Conservation (phyloP, 2,888 invertebrate species). For the Muscina levida region DNA sequence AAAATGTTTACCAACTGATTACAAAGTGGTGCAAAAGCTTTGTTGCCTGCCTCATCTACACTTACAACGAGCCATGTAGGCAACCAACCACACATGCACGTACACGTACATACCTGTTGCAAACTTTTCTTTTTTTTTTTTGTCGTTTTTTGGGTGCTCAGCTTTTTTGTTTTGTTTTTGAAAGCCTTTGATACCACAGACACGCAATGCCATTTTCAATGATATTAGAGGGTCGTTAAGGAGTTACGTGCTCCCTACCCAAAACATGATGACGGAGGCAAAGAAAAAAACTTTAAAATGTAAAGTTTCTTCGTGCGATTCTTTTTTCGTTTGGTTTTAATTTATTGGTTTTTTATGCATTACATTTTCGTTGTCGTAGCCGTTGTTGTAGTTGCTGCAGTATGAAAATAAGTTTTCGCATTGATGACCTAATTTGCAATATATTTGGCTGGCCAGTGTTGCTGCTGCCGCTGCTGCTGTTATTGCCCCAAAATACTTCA, state of each 20-base stretch:
- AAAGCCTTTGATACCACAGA: conserved; percentile 48
- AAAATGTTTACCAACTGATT: conserved; percentile 59
- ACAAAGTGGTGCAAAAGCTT: conserved; percentile 37
- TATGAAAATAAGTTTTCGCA: conserved; percentile 44
- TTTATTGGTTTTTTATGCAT: conserved; percentile 63
- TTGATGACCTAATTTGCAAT: conserved; percentile 61
- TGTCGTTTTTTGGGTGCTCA: conserved; percentile 6
- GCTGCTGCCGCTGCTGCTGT: neutral
- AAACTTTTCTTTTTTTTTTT: conserved; percentile 36
- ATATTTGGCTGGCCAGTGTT: conserved; percentile 6
- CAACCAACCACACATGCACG: neutral
- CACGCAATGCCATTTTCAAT: conserved; percentile 62
- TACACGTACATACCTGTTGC: conserved; percentile 45
- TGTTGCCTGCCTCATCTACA: neutral
- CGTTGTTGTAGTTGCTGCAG: conserved; percentile 17
- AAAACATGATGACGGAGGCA: conserved; percentile 18
- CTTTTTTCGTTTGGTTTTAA: conserved; percentile 49
- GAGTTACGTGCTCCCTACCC: conserved; percentile 55
- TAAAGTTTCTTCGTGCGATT: conserved; percentile 31
- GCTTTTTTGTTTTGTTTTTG: too few species aligned
- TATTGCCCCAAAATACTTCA: neutral
- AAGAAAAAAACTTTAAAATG: conserved; percentile 41
- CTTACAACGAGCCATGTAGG: neutral
- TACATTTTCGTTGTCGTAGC: conserved; percentile 41
- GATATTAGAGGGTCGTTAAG: conserved; percentile 64